Conservation (phyloP, 2,888 invertebrate genomes). For the Pandemis cinnamomeana region DNA sequence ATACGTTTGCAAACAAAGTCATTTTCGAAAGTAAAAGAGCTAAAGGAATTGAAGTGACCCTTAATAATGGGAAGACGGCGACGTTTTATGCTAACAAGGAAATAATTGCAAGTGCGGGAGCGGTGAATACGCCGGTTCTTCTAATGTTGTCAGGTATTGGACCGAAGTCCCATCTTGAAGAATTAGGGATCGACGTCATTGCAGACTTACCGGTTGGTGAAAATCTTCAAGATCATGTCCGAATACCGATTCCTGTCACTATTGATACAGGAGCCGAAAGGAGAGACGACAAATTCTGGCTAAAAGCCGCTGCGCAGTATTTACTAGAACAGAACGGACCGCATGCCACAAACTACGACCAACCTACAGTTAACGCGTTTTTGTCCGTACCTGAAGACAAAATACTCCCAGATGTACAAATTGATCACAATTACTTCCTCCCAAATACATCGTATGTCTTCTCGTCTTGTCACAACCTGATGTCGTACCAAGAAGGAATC, state of each 20-base stretch:
- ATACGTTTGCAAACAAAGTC: slow-evolving; percentile 59
- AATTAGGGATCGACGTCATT: slow-evolving; percentile 60
- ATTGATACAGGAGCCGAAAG: slow-evolving; percentile 65
- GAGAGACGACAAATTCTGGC: slow-evolving; percentile 65
- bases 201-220: slow-evolving; percentile 71
- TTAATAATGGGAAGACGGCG: slow-evolving; percentile 56
- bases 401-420: slow-evolving; percentile 71
- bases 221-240: slow-evolving; percentile 79
- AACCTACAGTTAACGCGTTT: slow-evolving; percentile 76
- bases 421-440: slow-evolving; percentile 76
- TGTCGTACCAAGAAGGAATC: slow-evolving; percentile 66
- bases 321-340: slow-evolving; percentile 74
- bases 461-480: slow-evolving; percentile 62
- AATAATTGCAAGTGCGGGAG: slow-evolving; percentile 71
- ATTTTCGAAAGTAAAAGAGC: slow-evolving; percentile 57
- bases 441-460: slow-evolving; percentile 69
- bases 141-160: slow-evolving; percentile 76
- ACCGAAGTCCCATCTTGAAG: slow-evolving; percentile 62
- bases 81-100: slow-evolving; percentile 66
- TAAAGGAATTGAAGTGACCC: slow-evolving; percentile 61
- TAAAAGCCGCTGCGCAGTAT: slow-evolving; percentile 70
- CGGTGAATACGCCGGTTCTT: slow-evolving; percentile 70
- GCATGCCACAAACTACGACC: slow-evolving; percentile 71
- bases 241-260: slow-evolving; percentile 72
- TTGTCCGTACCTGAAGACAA: slow-evolving; percentile 64